Base-by-base conservation (phyloP, 2,888 invertebrate genomes). In the Argynnis bischoffii region DNA sequence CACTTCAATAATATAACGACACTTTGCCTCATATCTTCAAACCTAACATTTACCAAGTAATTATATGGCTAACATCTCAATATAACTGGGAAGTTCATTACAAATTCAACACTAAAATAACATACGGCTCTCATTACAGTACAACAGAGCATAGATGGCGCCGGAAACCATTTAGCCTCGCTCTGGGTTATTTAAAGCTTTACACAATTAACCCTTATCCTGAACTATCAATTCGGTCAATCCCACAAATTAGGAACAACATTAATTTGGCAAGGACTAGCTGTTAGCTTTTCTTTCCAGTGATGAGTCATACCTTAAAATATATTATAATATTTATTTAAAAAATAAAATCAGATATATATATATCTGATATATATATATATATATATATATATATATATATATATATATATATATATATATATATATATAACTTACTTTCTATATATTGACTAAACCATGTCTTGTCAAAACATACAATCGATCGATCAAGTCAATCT, bases 231-330 rank as follows among this genome's bases (percentile, higher is more conserved):
- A 66, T 69, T 72, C 50, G 67, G 74, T 64, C 77, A 72, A 77
- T 75, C 72, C 74, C 78, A 74, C 78, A 81, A 81, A 81, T 77
- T 73, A 75, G 71, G 56, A 67, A 63, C 68, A 73, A 74, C 73
- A 73, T 73, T 70, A 69, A 60, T 72, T 75, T 73, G 74, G 74
- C 74, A 74, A 70, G 66, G 68, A 68, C 54, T 48, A 55, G 69
- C 71, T 55, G 48, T 21, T 47, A 55, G 55, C 35, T 50, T 61
- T 48, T 11, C 21, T 21, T 14, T 61, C 56, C 57, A 61, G 50
- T 55, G 35, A 48, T 56, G 59, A 66, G 0, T 8, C 8, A 46
- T 47, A 21, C 16, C 46, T 4, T 57, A 18, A 21, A 1, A 57
- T 57, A 41, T 35, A 35, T 6, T 35, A 35, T 8, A 46, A 26